Percentiles rank a stretch among this genome's conserved stretches.
These are phyloP conservation scores for Bolinopsis microptera DNA, from an alignment of 37 sponge, comb jelly and placozoan species.

Conservation along the genomic window DNA sequence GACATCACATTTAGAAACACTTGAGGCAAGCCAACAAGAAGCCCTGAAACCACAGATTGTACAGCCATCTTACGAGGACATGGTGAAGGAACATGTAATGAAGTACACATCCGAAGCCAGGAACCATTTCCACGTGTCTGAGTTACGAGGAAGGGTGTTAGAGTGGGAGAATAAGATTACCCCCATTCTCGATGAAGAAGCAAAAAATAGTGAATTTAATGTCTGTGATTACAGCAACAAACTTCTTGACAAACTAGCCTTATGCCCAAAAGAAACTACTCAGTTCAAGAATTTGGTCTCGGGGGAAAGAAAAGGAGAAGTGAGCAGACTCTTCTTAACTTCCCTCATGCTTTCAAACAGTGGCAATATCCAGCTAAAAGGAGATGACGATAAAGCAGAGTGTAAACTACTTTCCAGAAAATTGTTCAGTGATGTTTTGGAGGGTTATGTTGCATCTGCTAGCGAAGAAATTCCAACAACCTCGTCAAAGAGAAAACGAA, in stretches of 20 bases:
- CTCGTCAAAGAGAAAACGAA: not conserved
- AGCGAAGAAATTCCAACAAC: not conserved
- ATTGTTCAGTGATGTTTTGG: slow-evolving; percentile 45
- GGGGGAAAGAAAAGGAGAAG: slow-evolving; percentile 24
- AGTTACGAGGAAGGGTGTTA: not conserved
- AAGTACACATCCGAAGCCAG: not conserved
- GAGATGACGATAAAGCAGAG: slow-evolving; percentile 8
- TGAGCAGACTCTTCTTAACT: slow-evolving; percentile 31
- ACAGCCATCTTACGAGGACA: slow-evolving; percentile 29
- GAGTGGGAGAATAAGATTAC: slow-evolving; percentile 53
- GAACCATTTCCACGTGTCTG: not conserved
- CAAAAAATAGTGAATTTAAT: not conserved
- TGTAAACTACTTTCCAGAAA: slow-evolving; percentile 37
- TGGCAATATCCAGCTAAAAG: not conserved
- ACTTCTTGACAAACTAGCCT: not conserved
- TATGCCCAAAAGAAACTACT: not conserved
- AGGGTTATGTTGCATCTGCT: slow-evolving; percentile 43
- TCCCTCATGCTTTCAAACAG: slow-evolving; percentile 61
- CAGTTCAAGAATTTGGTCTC: not conserved
- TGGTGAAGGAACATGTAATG: slow-evolving; percentile 21
- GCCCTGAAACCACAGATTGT: not conserved
- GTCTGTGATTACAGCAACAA: slow-evolving; percentile 35
- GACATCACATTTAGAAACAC: not conserved
- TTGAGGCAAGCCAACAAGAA: not conserved
- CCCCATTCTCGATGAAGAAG: slow-evolving; percentile 19